Evolutionary conservation across 30 jellyfish, hydroid and myxozoan species (phyloP).

Genomic region (Rhopilema esculentum): DNA sequence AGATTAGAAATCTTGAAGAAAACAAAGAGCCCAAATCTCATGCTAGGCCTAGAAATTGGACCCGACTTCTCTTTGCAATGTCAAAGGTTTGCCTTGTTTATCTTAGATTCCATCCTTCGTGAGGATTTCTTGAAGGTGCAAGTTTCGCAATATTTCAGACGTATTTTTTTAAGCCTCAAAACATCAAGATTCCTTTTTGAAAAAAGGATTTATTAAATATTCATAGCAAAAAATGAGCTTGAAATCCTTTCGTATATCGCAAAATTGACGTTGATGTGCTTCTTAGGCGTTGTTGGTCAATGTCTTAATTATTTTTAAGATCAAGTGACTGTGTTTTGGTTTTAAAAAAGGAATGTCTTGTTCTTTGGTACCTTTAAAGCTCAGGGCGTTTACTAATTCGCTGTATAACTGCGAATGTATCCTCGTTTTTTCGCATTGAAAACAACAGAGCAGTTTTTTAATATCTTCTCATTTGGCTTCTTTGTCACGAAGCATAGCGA

Average conservation of each 20-base stretch:
- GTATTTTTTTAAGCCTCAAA: too few relatives aligned
- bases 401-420: neutral
- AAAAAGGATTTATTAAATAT: neutral
- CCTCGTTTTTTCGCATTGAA: neutral
- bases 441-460: neutral
- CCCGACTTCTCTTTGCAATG: too few relatives aligned
- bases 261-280: neutral
- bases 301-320: neutral
- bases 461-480: too few relatives aligned
- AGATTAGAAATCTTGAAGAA: too few relatives aligned
- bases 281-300: neutral
- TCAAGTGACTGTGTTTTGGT: neutral
- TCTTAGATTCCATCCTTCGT: too few relatives aligned
- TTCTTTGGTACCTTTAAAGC: neutral
- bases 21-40: too few relatives aligned
- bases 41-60: too few relatives aligned
- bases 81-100: too few relatives aligned
- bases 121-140: too few relatives aligned
- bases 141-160: too few relatives aligned
- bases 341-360: neutral
- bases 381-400: neutral
- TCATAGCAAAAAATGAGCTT: neutral
- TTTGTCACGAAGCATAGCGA: too few relatives aligned
- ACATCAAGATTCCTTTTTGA: neutral
- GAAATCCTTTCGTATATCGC: neutral